Percentiles rank a stretch among this genome's conserved stretches.
Conservation (phyloP, 2,113 vertebrate species). For the Rhodinocichla rosea region DNA sequence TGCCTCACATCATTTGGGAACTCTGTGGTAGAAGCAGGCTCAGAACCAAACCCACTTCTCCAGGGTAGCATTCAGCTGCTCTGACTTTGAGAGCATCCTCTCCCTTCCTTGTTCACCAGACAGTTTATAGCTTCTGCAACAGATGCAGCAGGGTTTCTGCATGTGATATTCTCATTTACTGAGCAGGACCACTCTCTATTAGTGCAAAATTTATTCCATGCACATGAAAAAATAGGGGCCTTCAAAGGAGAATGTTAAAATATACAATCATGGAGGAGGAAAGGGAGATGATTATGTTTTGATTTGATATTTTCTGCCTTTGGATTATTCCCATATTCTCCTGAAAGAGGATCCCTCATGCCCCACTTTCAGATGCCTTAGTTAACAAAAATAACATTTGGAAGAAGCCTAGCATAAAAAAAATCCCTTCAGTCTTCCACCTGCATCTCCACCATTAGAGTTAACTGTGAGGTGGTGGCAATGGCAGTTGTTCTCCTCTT, state of each 20-base stretch:
- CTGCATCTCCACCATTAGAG: not conserved
- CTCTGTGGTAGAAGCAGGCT: conserved; percentile 48
- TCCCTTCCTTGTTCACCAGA: conserved; percentile 13
- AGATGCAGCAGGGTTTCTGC: conserved; percentile 4
- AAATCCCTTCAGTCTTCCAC: not conserved
- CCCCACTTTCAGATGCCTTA: not conserved
- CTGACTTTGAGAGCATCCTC: conserved; percentile 20
- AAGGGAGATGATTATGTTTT: not conserved
- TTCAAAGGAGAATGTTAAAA: not conserved
- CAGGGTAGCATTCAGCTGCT: conserved; percentile 18
- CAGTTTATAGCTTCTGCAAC: conserved; percentile 22
- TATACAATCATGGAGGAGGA: not conserved
- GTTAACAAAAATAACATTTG: not conserved
- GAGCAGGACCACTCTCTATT: not conserved
- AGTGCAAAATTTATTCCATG: not conserved
- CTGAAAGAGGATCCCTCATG: not conserved
- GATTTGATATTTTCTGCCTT: not conserved
- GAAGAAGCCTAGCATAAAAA: not conserved
- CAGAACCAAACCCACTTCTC: conserved; percentile 65
- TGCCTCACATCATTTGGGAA: conserved; percentile 55
- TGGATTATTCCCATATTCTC: not conserved
- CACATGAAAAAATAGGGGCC: not conserved
- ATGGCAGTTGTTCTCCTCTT: not conserved
- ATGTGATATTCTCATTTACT: not conserved
- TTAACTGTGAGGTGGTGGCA: not conserved